Conservation (phyloP, 2,797 vertebrate species). For the Pipistrellus pygmaeus region DNA sequence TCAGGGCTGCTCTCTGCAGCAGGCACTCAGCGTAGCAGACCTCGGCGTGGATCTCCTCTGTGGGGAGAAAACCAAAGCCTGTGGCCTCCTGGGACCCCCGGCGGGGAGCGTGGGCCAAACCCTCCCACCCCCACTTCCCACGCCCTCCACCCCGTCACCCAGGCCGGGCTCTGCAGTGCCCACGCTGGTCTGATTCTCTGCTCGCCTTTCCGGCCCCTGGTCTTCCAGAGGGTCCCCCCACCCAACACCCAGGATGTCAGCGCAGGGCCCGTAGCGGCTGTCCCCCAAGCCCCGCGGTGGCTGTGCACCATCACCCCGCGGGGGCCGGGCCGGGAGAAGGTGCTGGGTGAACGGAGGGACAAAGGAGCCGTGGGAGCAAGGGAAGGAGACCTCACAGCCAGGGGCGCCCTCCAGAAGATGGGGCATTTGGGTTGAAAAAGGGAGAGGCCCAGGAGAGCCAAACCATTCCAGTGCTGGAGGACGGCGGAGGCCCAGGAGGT, state of each 20-base stretch:
- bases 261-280: not conserved
- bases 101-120: not conserved
- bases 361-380: not conserved
- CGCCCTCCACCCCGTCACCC: no score
- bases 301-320: accelerated
- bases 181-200: not conserved
- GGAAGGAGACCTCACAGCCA: not conserved
- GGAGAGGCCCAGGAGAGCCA: not conserved
- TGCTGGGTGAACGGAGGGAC: not conserved
- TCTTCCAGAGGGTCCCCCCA: no score
- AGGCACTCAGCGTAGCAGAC: constrained; percentile 98
- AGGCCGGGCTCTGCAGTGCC: not conserved
- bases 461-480: not conserved
- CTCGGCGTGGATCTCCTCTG: constrained; percentile 98
- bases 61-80: constrained; percentile 69
- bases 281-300: not conserved
- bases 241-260: not conserved
- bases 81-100: not conserved
- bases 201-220: not conserved
- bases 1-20: constrained; percentile 98
- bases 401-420: not conserved
- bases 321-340: not conserved
- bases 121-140: not conserved
- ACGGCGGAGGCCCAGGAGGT: not conserved
- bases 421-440: not conserved